A percentile compares a stretch with the other conserved stretches of the same genome.
Conservation (phyloP, 2,113 vertebrate species). For the Gracilinanus agilis region DNA sequence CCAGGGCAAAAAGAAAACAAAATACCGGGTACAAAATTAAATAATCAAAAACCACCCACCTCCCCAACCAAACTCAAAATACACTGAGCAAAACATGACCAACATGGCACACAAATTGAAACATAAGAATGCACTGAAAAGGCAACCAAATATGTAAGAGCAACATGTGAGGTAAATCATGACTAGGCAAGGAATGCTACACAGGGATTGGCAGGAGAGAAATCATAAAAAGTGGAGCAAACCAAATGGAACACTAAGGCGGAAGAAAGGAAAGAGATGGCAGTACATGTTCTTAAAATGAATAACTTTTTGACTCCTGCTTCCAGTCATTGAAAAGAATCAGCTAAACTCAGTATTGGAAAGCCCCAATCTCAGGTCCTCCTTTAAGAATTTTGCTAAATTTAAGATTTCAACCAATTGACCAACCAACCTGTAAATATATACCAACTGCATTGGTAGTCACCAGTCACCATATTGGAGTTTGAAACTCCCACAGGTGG, state of each 20-base stretch:
- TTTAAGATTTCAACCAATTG: not conserved
- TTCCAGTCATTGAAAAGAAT: slow-evolving; percentile 63
- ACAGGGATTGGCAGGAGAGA: not conserved
- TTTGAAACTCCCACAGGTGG: not conserved
- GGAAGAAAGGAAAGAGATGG: slow-evolving; percentile 51
- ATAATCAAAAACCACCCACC: slow-evolving; percentile 83
- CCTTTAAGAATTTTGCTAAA: not conserved
- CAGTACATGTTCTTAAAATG: slow-evolving; percentile 65
- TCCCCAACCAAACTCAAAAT: slow-evolving; percentile 76
- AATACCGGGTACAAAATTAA: slow-evolving; percentile 83
- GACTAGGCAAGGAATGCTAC: slow-evolving; percentile 48
- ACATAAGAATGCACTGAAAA: not conserved
- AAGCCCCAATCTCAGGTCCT: not conserved
- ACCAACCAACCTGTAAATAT: not conserved
- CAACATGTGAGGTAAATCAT: slow-evolving; percentile 77
- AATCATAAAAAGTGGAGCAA: slow-evolving; percentile 71
- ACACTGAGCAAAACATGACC: slow-evolving; percentile 57
- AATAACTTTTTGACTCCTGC: slow-evolving; percentile 80
- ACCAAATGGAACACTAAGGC: not conserved
- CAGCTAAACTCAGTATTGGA: not conserved
- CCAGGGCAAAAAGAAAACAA: slow-evolving; percentile 83
- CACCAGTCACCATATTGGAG: not conserved
- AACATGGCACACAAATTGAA: slow-evolving; percentile 38
- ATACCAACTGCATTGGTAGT: not conserved
- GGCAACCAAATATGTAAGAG: slow-evolving; percentile 59